Evolutionary conservation across 1,140 invertebrate species (phyloP), one percentile per base, ranked within the genome.

Genomic region (Plodia interpunctella): DNA sequence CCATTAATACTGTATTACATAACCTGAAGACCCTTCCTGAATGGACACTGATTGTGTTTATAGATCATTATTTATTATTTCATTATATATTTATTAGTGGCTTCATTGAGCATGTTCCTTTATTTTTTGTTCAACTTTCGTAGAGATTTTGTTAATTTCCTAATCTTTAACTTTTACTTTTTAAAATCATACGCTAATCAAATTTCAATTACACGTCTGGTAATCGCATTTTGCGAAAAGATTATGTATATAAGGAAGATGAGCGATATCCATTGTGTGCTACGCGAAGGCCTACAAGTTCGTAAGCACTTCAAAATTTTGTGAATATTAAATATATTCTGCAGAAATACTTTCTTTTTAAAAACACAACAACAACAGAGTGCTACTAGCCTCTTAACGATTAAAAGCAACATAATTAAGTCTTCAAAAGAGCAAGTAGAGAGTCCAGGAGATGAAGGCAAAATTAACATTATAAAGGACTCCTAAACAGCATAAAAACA

Each of bases 1-100:
- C 66, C 72, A 80, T 83, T 80, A 82, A 86, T 83, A 82, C 62
- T 76, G 62, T 68, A 85, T 77, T 70, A 76, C 57, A 67, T 61
- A 66, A 70, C 62, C 68, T 57, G 60, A 56, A 44, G 59, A 59
- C 60, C 55, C 60, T 57, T 44, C 13, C n/a, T 44, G 55, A 19
- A 55, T 55, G 28, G 28, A 30, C 57, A 30, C 17, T 32, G 57
- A 50, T 59, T 57, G 28, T 59, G 38, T 44, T 44, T n/a, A 35
- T 59, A 11, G 57, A 57, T 51, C 19, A 15, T 44, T 6, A 44
- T 44, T 15, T 44, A 15, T 44, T 6, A 44, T 44, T 15, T 44
- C 10, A n/a, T 15, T 15, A 44, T 44, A 44, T 44, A 44, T 44
- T 44, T 44, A 44, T 17, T 44, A 44, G 38, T 44, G n/a, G 38